A percentile compares a stretch with the other conserved stretches of the same genome.
These are phyloP conservation scores for Barnardius zonarius DNA, from an alignment of 2,113 vertebrate genomes.

Conservation along the genomic window DNA sequence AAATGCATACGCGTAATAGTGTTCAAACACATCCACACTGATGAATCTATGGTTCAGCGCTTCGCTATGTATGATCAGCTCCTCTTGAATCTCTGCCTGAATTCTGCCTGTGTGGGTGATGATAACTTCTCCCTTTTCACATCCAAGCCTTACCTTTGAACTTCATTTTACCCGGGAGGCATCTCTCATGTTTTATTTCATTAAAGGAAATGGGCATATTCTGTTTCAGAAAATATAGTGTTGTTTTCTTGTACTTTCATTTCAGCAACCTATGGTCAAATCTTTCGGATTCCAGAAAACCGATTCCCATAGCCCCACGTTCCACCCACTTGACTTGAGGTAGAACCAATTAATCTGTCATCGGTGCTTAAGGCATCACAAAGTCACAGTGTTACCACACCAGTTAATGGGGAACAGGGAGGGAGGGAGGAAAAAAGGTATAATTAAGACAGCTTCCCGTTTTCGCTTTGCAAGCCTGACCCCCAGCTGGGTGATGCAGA, in stretches of 20 bases:
- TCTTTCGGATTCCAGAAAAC: conserved; percentile 57
- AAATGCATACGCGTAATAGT: rapidly evolving
- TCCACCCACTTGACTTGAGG: conserved; percentile 55
- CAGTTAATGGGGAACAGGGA: neutral
- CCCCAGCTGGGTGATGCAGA: neutral
- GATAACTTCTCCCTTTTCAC: neutral
- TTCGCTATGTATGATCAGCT: rapidly evolving
- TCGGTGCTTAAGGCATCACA: neutral
- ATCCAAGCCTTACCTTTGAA: neutral
- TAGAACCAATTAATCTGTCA: conserved; percentile 67
- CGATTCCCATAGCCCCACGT: neutral
- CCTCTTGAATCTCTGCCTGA: neutral
- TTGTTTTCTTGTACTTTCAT: conserved; percentile 24
- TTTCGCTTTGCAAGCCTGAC: neutral
- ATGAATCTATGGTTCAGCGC: neutral
- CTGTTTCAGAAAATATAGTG: conserved; percentile 5
- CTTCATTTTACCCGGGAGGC: neutral
- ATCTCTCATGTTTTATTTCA: neutral
- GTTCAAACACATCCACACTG: neutral
- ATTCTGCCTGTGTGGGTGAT: neutral
- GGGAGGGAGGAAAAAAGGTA: neutral
- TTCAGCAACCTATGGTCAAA: neutral
- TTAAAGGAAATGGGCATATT: neutral
- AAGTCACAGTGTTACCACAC: neutral
- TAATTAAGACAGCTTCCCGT: neutral